Evolutionary conservation across 2,797 vertebrate species (phyloP).

Genomic region (Hemitrygon akajei): DNA sequence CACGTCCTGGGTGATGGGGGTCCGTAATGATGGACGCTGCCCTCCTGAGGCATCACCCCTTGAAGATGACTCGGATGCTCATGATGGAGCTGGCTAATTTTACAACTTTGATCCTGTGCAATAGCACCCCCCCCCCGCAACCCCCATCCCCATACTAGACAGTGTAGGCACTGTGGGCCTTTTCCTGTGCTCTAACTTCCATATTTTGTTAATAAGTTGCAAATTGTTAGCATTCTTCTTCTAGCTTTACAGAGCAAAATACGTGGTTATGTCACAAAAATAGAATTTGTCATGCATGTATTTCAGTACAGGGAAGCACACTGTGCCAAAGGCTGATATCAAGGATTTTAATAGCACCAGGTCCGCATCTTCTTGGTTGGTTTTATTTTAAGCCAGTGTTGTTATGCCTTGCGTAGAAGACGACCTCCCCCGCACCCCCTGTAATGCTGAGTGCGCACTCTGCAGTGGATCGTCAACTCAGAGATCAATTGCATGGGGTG

Average conservation of each 20-base stretch:
- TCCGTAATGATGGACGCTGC: no score
- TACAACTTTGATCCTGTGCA: no score
- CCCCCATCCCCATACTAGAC: no score
- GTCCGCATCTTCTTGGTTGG: neutral
- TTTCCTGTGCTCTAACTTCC: no score
- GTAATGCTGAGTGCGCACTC: neutral
- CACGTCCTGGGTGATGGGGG: no score
- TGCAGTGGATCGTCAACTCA: neutral
- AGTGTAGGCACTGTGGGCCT: no score
- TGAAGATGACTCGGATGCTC: no score
- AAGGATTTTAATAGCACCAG: neutral
- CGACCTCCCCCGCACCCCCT: neutral
- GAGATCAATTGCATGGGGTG: neutral
- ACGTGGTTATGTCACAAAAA: neutral
- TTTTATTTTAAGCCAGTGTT: neutral
- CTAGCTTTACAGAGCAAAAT: neutral
- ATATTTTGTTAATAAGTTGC: neutral
- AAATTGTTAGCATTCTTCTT: neutral
- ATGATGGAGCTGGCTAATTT: no score
- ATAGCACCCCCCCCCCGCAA: no score
- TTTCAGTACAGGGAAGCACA: neutral
- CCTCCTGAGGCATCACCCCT: no score
- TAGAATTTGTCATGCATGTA: neutral
- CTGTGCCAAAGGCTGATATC: neutral
- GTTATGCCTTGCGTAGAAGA: neutral